phyloP scores from a whole-genome alignment of 2,888 invertebrate genomes.

The Dione juno region DNA sequence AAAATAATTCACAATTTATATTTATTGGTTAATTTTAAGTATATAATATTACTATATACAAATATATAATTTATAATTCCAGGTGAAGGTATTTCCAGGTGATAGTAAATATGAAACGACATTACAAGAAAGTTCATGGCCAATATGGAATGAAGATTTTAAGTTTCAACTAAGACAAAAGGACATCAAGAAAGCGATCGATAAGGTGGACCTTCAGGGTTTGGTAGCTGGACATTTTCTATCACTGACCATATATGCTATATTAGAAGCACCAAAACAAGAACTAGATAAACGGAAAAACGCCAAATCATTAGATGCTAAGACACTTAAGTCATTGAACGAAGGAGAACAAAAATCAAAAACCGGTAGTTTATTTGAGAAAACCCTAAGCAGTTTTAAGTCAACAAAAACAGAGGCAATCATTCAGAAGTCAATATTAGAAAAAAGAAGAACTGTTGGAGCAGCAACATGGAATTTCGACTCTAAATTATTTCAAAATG shows the following conservation, averaged over 20 bases:
- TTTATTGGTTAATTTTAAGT: neutral
- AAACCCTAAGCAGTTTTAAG: slow-evolving; percentile 78
- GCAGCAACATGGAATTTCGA: slow-evolving; percentile 88
- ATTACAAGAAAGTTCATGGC: slow-evolving; percentile 90
- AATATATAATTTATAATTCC: slow-evolving; percentile 55
- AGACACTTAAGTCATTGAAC: slow-evolving; percentile 66
- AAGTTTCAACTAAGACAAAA: slow-evolving; percentile 86
- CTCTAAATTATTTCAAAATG: slow-evolving; percentile 84
- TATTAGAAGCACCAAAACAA: slow-evolving; percentile 84
- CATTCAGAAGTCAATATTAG: slow-evolving; percentile 79
- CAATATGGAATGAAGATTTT: slow-evolving; percentile 91
- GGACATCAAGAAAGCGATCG: slow-evolving; percentile 75
- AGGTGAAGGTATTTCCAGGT: slow-evolving; percentile 91
- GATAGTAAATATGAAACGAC: slow-evolving; percentile 90
- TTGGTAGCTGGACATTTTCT: slow-evolving; percentile 86
- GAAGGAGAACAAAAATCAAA: slow-evolving; percentile 79
- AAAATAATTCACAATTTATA: neutral
- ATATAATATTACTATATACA: neutral
- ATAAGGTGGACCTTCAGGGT: slow-evolving; percentile 80
- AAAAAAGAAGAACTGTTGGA: slow-evolving; percentile 86
- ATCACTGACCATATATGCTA: slow-evolving; percentile 87
- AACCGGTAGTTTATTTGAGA: slow-evolving; percentile 73
- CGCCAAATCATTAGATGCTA: slow-evolving; percentile 65
- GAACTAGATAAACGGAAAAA: slow-evolving; percentile 68
- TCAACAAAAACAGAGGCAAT: slow-evolving; percentile 73